These are phyloP conservation scores for Chaetodon auriga DNA, from an alignment of 2,113 vertebrate genomes.

Conservation along the genomic window DNA sequence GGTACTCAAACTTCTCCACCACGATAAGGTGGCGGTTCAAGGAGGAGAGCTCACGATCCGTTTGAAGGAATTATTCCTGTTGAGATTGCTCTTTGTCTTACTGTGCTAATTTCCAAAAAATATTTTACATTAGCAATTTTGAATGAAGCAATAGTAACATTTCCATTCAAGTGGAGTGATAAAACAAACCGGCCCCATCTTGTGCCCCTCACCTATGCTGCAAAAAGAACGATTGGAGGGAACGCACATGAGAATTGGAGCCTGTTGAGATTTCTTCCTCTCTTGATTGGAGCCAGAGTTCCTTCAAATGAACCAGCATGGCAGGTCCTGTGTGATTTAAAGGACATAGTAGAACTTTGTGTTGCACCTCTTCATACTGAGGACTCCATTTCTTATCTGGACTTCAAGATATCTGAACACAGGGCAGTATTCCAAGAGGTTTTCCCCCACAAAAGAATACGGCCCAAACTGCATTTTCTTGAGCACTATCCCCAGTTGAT, in stretches of 20 bases:
- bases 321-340: too few relatives aligned
- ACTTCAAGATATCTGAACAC: constrained; percentile 18
- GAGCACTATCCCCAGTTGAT: constrained; percentile 27
- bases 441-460: constrained; percentile 37
- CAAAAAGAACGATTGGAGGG: too few relatives aligned
- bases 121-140: constrained; percentile 15
- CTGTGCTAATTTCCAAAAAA: constrained; percentile 2
- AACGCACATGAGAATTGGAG: too few relatives aligned
- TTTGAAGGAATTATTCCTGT: constrained; percentile 30
- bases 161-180: constrained; percentile 28
- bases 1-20: too few relatives aligned
- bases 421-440: constrained; percentile 30
- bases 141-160: constrained; percentile 3
- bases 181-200: constrained; percentile 11
- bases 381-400: not conserved
- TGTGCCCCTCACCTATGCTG: not conserved
- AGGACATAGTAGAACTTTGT: too few relatives aligned
- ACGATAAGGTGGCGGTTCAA: too few relatives aligned
- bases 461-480: constrained; percentile 37
- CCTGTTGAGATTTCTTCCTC: too few relatives aligned
- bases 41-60: too few relatives aligned
- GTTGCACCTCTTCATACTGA: constrained; percentile 1
- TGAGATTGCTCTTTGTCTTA: constrained; percentile 22
- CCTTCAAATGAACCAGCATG: too few relatives aligned
- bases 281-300: not conserved